Percentiles rank a stretch among this genome's conserved stretches.
Evolutionary conservation across 1,140 invertebrate species (phyloP).

Genomic region (Oreohelix idahoensis): DNA sequence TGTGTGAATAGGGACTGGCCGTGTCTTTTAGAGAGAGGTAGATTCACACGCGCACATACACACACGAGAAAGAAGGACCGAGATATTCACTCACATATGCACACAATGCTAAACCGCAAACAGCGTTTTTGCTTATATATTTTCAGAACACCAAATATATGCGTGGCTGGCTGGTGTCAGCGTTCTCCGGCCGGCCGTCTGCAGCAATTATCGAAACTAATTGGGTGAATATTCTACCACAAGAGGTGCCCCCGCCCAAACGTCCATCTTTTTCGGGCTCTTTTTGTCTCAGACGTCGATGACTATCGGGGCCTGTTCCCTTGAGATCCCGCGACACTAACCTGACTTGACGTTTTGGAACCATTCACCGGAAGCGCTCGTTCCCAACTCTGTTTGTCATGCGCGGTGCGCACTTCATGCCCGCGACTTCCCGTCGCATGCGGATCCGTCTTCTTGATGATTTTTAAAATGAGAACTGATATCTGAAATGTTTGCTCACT

Average conservation of each 20-base stretch:
- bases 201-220: background rate
- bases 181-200: background rate
- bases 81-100: too few species aligned
- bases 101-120: too few species aligned
- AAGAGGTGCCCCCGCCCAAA: background rate
- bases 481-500: background rate
- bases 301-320: background rate
- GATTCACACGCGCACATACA: too few species aligned
- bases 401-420: constrained; percentile 18
- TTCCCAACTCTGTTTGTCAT: constrained; percentile 22
- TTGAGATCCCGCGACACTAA: constrained; percentile 25
- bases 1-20: too few species aligned
- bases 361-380: constrained; percentile 18
- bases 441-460: background rate
- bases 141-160: too few species aligned
- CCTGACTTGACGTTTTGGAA: constrained; percentile 17
- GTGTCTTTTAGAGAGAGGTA: too few species aligned
- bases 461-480: background rate
- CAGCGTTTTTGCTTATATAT: too few species aligned
- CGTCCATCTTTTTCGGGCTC: background rate
- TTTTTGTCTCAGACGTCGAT: background rate
- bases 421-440: constrained; percentile 15
- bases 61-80: too few species aligned
- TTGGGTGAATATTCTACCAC: background rate
- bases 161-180: too few species aligned